Evolutionary conservation across 1,140 invertebrate species (phyloP).

Genomic region (Pogonomyrmex barbatus): DNA sequence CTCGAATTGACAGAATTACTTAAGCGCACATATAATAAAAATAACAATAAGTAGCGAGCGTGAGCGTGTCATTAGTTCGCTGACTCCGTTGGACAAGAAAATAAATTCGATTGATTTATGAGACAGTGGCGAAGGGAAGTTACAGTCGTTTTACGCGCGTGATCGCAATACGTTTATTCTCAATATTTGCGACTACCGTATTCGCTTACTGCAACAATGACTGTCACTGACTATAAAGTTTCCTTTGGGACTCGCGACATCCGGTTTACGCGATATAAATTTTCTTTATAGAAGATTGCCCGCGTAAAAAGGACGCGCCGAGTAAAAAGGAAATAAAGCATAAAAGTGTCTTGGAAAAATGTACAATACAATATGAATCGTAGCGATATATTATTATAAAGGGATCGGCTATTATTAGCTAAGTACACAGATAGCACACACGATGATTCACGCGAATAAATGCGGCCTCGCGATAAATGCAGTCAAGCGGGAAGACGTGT

Average conservation of each 20-base stretch:
- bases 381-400: constrained; percentile 60
- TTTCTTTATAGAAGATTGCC: constrained; percentile 19
- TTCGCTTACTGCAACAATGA: constrained; percentile 23
- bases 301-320: neutral
- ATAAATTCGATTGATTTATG: constrained; percentile 53
- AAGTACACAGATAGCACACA: constrained; percentile 53
- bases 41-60: neutral
- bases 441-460: constrained; percentile 68
- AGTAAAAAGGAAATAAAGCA: neutral
- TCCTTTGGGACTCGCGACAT: constrained; percentile 62
- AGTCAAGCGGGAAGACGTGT: constrained; percentile 57
- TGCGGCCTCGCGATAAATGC: constrained; percentile 64
- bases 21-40: neutral
- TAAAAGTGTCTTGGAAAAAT: neutral
- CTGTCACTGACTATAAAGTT: constrained; percentile 35
- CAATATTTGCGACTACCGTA: neutral
- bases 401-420: constrained; percentile 69
- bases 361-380: neutral
- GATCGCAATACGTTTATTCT: constrained; percentile 34
- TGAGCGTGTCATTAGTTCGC: neutral
- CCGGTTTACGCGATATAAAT: constrained; percentile 53
- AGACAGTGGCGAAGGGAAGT: constrained; percentile 1
- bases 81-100: neutral
- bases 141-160: constrained; percentile 18
- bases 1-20: neutral